Evolutionary conservation across 2,113 vertebrate species (phyloP).

Genomic region (Megaptera novaeangliae): DNA sequence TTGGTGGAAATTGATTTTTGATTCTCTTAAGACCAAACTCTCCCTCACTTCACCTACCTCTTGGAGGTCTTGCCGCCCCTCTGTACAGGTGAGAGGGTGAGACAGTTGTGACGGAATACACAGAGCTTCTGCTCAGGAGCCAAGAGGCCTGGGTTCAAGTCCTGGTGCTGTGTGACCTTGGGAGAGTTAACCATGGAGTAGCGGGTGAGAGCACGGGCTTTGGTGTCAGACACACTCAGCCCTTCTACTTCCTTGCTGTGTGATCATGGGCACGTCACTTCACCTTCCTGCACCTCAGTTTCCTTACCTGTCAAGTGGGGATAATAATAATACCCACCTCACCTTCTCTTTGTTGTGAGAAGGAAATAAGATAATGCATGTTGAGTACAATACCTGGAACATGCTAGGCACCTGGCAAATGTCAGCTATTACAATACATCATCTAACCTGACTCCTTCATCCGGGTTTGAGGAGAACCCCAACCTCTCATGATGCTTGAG

Average conservation of each 20-base stretch:
- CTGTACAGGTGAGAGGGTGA: conserved; percentile 57
- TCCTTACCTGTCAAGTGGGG: neutral
- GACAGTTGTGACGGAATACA: conserved; percentile 29
- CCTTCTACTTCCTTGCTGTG: conserved; percentile 12
- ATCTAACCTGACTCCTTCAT: neutral
- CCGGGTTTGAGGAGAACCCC: neutral
- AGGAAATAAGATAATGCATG: conserved; percentile 15
- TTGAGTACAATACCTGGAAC: neutral
- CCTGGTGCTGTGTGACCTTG: conserved; percentile 47
- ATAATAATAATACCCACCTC: neutral
- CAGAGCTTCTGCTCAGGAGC: conserved; percentile 53
- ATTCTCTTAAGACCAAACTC: conserved; percentile 34
- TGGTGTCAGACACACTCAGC: conserved; percentile 23
- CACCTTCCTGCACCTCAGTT: neutral
- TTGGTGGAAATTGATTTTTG: conserved; percentile 29
- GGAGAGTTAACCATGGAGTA: conserved; percentile 43
- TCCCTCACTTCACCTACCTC: conserved; percentile 36
- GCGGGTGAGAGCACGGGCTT: conserved; percentile 16
- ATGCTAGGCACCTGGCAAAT: neutral
- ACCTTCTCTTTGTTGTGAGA: neutral
- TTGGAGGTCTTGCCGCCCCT: conserved; percentile 46
- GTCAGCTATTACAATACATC: neutral
- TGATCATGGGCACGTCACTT: neutral
- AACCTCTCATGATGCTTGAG: neutral
- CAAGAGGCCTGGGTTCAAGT: conserved; percentile 47